Evolutionary conservation across 1,140 invertebrate genomes (phyloP).

Genomic region (Drosophila eugracilis): DNA sequence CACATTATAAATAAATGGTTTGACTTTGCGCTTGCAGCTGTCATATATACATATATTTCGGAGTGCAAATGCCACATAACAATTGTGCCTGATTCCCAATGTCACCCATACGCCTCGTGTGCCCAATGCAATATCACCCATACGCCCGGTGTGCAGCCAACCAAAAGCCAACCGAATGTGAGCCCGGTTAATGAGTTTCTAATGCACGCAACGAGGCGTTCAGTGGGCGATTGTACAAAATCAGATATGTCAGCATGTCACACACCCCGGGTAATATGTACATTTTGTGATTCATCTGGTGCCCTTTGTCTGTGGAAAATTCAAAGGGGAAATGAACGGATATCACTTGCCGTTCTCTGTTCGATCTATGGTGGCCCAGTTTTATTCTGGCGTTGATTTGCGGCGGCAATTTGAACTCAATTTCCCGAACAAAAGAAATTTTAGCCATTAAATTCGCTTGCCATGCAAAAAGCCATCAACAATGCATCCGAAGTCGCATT

Average conservation of each 20-base stretch:
- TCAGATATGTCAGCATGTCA: conserved; percentile 50
- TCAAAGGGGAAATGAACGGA: conserved; percentile 16
- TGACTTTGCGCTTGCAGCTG: conserved; percentile 39
- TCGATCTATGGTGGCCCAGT: conserved; percentile 8
- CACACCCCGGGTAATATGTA: conserved; percentile 21
- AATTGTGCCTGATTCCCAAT: background rate
- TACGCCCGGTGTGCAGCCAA: conserved; percentile 43
- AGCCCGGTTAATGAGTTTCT: conserved; percentile 40
- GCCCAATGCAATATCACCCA: conserved; percentile 24
- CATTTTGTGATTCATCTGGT: conserved; percentile 13
- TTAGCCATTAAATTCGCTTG: conserved; percentile 66
- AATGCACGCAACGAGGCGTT: conserved; percentile 64
- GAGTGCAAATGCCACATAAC: conserved; percentile 35
- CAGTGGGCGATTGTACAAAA: conserved; percentile 27
- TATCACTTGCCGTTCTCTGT: conserved; percentile 10
- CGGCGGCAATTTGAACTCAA: conserved; percentile 61
- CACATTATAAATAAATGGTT: conserved; percentile 61
- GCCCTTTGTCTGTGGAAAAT: conserved; percentile 11
- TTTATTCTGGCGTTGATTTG: conserved; percentile 17
- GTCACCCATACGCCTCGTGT: conserved; percentile 44
- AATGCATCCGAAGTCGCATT: conserved; percentile 38
- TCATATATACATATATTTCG: conserved; percentile 35
- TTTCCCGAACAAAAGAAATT: conserved; percentile 60
- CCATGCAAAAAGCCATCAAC: conserved; percentile 50
- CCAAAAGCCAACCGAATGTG: conserved; percentile 15